Conservation (phyloP, 2,888 invertebrate species). For the Caenorhabditis panamensis region DNA sequence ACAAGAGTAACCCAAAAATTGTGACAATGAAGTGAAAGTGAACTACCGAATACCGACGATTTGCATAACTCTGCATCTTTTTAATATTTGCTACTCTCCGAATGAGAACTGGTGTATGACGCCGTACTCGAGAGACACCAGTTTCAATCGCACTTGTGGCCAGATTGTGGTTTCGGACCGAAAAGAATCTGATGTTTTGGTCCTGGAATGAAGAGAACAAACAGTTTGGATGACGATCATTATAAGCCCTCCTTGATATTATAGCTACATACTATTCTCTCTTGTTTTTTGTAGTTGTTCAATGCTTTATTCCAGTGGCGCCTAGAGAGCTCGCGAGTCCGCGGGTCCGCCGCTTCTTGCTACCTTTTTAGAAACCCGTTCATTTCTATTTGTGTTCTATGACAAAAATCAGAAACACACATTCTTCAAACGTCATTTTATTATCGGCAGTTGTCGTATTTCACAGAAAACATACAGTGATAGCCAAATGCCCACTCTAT, state of each 20-base stretch:
- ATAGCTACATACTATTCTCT: too few relatives aligned
- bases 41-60: constrained; percentile 12
- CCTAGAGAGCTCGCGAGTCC: too few relatives aligned
- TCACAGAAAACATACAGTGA: constrained; percentile 9
- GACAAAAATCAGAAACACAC: background rate
- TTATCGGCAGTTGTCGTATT: background rate
- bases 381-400: background rate
- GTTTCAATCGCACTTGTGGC: constrained; percentile 26
- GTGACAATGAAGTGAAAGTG: constrained; percentile 3
- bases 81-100: background rate
- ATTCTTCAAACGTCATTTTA: constrained; percentile 6
- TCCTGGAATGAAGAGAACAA: background rate
- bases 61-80: constrained; percentile 35
- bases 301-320: too few relatives aligned
- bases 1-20: background rate
- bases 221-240: too few relatives aligned
- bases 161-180: background rate
- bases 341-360: too few relatives aligned
- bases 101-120: constrained; percentile 14
- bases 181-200: background rate
- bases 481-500: background rate
- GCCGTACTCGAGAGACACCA: constrained; percentile 27
- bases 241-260: too few relatives aligned
- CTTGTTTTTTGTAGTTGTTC: too few relatives aligned
- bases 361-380: too few relatives aligned